Evolutionary conservation across 2,113 vertebrate species (phyloP).

Genomic region (Neotoma lepida): DNA sequence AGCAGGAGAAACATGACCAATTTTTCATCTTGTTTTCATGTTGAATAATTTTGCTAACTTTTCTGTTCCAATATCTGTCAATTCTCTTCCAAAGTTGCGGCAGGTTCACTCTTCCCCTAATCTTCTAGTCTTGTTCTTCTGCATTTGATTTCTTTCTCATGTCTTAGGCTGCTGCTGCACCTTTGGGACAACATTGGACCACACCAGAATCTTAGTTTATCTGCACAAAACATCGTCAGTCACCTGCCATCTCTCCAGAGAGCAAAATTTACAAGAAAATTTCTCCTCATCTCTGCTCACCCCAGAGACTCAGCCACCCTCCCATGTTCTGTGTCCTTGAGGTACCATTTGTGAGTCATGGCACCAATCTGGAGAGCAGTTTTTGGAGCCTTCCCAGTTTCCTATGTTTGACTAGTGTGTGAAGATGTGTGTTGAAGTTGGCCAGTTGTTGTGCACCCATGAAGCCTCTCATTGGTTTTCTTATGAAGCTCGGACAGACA

Average conservation of each 20-base stretch:
- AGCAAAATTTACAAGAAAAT: not conserved
- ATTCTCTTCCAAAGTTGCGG: not conserved
- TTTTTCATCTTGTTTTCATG: conserved; percentile 6
- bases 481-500: not conserved
- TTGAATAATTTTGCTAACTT: not conserved
- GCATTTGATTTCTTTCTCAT: not conserved
- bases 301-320: not conserved
- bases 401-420: not conserved
- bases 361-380: not conserved
- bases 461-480: not conserved
- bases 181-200: not conserved
- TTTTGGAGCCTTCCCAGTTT: not conserved
- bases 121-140: not conserved
- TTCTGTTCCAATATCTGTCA: conserved; percentile 1
- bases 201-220: conserved; percentile 56
- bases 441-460: not conserved
- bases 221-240: not conserved
- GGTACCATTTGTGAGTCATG: not conserved
- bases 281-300: fast-evolving
- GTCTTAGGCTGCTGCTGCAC: not conserved
- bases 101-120: not conserved
- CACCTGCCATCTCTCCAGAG: conserved; percentile 9
- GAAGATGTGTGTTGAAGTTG: not conserved
- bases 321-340: not conserved
- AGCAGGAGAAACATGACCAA: conserved; percentile 24